Percentiles rank a stretch among this genome's conserved stretches.
Evolutionary conservation across 1,140 invertebrate species (phyloP).

Genomic region (Schlechtendalia chinensis): DNA sequence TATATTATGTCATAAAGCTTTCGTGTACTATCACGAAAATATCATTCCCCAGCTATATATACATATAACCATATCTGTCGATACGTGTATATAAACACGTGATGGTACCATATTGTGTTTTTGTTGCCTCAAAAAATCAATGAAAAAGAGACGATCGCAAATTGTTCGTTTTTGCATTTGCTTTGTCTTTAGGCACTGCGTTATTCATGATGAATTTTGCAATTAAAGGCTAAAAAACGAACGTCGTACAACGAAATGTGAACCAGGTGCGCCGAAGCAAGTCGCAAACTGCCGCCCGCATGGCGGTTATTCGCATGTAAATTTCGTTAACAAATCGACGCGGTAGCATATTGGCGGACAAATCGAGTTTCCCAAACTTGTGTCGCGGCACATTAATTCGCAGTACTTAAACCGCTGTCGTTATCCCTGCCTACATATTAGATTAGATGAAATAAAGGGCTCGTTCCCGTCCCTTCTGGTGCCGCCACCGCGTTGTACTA

Average conservation of each 20-base stretch:
- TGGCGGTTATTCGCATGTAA: background rate
- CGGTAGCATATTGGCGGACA: constrained; percentile 8
- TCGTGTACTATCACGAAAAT: background rate
- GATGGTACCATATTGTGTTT: too few species aligned
- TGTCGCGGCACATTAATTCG: constrained; percentile 25
- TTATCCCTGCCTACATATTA: background rate
- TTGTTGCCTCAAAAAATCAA: background rate
- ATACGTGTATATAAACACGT: background rate
- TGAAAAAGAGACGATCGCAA: background rate
- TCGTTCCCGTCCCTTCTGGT: background rate
- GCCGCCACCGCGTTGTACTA: too few species aligned
- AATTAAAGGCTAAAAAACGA: too few species aligned
- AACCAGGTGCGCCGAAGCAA: too few species aligned
- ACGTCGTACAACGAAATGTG: too few species aligned
- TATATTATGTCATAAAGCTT: too few species aligned
- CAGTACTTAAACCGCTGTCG: background rate
- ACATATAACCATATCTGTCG: too few species aligned
- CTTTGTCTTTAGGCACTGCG: background rate
- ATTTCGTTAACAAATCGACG: constrained; percentile 28
- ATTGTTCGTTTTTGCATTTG: background rate
- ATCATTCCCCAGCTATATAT: too few species aligned
- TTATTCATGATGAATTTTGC: too few species aligned
- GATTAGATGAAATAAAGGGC: constrained; percentile 11
- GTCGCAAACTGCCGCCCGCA: too few species aligned
- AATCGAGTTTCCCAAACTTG: constrained; percentile 22